phyloP scores from a whole-genome alignment of 2,888 invertebrate species.

The Drosophila kambysellisi region DNA sequence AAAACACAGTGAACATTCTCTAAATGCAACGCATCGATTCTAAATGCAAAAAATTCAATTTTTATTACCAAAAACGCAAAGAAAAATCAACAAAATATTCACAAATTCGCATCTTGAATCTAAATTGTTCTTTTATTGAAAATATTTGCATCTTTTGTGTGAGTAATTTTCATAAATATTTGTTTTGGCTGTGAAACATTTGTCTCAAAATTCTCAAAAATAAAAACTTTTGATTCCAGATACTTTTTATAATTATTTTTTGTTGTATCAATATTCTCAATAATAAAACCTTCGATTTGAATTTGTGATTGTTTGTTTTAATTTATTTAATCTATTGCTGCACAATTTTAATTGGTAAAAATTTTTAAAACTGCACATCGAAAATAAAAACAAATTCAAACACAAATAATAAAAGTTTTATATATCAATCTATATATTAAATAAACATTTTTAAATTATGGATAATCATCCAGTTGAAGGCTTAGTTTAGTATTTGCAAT shows the following conservation, averaged over 20 bases:
- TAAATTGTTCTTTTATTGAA: not conserved
- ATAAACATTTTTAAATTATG: not conserved
- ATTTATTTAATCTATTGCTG: too few species aligned
- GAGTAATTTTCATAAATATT: not conserved
- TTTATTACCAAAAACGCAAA: too few species aligned
- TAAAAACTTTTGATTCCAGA: not conserved
- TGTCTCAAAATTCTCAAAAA: not conserved
- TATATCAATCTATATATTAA: not conserved
- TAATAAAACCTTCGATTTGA: not conserved
- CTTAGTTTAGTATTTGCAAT: too few species aligned
- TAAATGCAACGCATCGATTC: not conserved
- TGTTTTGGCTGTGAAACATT: not conserved
- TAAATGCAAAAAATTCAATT: not conserved
- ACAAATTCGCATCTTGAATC: not conserved
- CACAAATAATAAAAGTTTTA: not conserved
- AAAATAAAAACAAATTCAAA: too few species aligned
- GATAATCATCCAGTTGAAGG: too few species aligned
- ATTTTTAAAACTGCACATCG: too few species aligned
- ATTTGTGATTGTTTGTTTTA: not conserved
- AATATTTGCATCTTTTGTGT: not conserved
- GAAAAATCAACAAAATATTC: too few species aligned
- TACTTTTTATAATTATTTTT: not conserved
- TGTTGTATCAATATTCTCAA: not conserved
- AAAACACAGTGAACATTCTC: constrained; percentile 12
- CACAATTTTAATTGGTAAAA: not conserved